phyloP scores from a whole-genome alignment of 2,797 vertebrate species.

The Esox lucius region DNA sequence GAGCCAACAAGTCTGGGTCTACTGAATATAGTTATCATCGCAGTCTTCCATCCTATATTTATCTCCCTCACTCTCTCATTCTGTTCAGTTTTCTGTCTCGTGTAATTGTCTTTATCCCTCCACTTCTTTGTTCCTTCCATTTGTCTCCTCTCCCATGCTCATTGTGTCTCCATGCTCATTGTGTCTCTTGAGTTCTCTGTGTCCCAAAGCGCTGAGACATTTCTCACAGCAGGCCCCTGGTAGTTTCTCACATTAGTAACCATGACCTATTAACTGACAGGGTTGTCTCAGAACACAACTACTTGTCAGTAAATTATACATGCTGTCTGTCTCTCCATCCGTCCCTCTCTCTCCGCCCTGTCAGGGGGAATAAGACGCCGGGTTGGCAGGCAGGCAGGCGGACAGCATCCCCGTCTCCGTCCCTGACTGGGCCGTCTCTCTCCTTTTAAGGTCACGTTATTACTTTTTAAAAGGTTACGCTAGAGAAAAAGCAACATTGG shows the following conservation, averaged over 20 bases:
- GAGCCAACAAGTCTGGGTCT: too few species aligned
- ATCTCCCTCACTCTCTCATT: conserved; percentile 11
- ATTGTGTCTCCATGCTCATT: conserved; percentile 23
- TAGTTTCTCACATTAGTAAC: conserved; percentile 50
- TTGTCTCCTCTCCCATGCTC: conserved; percentile 7
- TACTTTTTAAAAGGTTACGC: conserved; percentile 55
- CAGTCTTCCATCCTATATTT: too few species aligned
- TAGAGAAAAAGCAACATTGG: conserved; percentile 35
- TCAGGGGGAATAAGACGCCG: conserved; percentile 1
- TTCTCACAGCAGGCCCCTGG: conserved; percentile 4
- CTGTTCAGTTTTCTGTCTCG: conserved; percentile 13
- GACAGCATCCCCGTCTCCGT: neutral
- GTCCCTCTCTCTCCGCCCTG: neutral
- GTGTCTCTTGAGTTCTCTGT: conserved; percentile 24
- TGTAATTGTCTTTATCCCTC: conserved; percentile 32
- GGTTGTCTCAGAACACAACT: conserved; percentile 50
- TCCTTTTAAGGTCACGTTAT: conserved; percentile 52
- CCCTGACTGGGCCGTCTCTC: neutral
- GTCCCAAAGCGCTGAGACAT: conserved; percentile 20
- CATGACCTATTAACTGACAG: conserved; percentile 60
- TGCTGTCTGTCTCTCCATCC: conserved; percentile 36
- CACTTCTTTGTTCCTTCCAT: neutral
- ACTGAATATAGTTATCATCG: too few species aligned
- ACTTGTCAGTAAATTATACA: conserved; percentile 62
- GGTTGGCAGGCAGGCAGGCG: neutral